Base-by-base conservation (phyloP, 2,113 vertebrate genomes). In the Triplophysa dalaica region DNA sequence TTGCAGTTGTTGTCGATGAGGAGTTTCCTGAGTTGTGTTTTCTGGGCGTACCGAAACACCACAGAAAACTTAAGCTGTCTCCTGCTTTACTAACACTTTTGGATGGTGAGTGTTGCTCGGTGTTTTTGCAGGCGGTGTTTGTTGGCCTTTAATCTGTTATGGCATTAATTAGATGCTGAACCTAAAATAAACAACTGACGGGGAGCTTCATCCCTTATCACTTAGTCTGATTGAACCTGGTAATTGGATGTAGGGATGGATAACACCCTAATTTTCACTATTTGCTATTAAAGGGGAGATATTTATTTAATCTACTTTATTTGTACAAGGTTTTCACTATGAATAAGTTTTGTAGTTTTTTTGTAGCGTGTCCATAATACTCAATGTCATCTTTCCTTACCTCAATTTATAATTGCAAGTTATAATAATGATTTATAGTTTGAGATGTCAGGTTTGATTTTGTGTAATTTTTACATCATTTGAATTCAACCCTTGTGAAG, bases 101-200 rank as follows among this genome's bases (percentile, higher is more conserved):
- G 73, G 70, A 79, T 81, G 79, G 81, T 85, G 79, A 81, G 81
- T 83, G 60, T 68, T 60, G 48, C 52, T 67, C 43, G 75, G 67
- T 81, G 78, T 63, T 22, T 67, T 81, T 78, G 74, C 62, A 77
- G n/a, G 72, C 33, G 60, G 33, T 22, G 19, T 76, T 76, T 16
- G 70, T 69, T 48, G 70, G 14, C n/a, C 22, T 74, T 13, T 38
- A 60, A 12, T 17, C n/a, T n/a, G n/a, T 22, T 60, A 17, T 60
- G 70, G 50, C 33, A 26, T 72, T 72, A 58, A 72, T 72, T 58
- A 72, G 70, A 52, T 54, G 68, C 68, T 72, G 70, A 72, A 72
- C 70, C 70, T 72, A 26, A 26, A 38, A 45, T 58, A 70, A 72
- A 22, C 52, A 43, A 73, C 70, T 60, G 33, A 73, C 54, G 33